Percentiles rank a stretch among this genome's conserved stretches.
Evolutionary conservation across 2,113 vertebrate species (phyloP).

Genomic region (Scomber colias): DNA sequence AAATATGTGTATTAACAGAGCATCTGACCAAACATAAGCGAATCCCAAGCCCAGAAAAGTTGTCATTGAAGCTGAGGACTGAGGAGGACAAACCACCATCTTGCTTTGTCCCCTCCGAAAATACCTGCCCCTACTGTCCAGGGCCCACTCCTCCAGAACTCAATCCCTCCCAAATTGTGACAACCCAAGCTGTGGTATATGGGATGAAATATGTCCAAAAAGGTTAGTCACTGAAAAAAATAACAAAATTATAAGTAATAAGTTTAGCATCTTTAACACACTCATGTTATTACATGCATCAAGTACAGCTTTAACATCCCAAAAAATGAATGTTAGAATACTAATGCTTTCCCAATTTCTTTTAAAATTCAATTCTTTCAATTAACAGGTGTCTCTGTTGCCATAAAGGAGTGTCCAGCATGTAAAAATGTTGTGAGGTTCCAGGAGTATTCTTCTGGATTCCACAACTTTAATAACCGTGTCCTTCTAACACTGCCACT

Average conservation of each 20-base stretch:
- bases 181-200: conserved; percentile 24
- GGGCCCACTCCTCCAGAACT: conserved; percentile 10
- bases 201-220: conserved; percentile 12
- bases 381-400: conserved; percentile 5
- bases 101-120: conserved; percentile 13
- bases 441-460: conserved; percentile 26
- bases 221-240: conserved; percentile 1
- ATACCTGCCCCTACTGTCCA: too few relatives aligned
- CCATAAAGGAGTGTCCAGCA: conserved; percentile 16
- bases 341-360: too few relatives aligned
- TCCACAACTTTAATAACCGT: conserved; percentile 36
- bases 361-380: neutral
- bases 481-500: conserved; percentile 16
- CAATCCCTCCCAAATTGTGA: neutral
- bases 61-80: accelerated
- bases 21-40: neutral
- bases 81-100: neutral
- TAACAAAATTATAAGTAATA: too few relatives aligned
- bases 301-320: too few relatives aligned
- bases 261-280: too few relatives aligned
- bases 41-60: neutral
- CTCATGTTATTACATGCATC: too few relatives aligned
- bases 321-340: too few relatives aligned
- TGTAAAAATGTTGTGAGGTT: conserved; percentile 18
- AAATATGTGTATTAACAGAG: neutral